Percentiles rank a stretch among this genome's conserved stretches.
Evolutionary conservation across 2,888 invertebrate genomes (phyloP).

Genomic region (Agonum fuliginosum): DNA sequence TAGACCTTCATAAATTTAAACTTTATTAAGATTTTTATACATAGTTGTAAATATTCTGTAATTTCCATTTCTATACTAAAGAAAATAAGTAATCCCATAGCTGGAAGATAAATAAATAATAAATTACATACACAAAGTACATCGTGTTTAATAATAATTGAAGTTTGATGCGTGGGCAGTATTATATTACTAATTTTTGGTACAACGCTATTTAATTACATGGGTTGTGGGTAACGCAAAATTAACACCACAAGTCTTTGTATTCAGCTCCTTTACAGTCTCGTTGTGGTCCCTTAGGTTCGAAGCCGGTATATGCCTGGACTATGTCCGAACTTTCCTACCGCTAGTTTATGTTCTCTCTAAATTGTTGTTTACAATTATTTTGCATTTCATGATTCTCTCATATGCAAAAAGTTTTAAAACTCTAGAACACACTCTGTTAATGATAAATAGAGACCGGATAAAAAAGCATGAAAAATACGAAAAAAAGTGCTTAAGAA

Average conservation of each 20-base stretch:
- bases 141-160: background rate
- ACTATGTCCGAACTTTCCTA: constrained; percentile 27
- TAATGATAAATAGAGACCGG: background rate
- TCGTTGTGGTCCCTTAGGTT: background rate
- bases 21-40: too few species aligned
- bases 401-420: constrained; percentile 20
- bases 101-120: too few species aligned
- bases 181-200: constrained; percentile 24
- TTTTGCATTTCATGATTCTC: constrained; percentile 14
- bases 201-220: constrained; percentile 27
- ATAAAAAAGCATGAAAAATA: too few species aligned
- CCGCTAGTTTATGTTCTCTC: background rate
- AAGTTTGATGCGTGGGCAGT: background rate
- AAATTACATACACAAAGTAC: too few species aligned
- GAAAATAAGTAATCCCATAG: too few species aligned
- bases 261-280: background rate
- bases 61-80: too few species aligned
- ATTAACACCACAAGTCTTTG: background rate
- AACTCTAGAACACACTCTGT: background rate
- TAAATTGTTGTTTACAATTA: constrained; percentile 44
- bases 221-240: background rate
- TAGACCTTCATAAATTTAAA: too few species aligned
- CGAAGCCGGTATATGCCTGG: background rate
- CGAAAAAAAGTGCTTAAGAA: too few species aligned
- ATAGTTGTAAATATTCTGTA: too few species aligned